Percentiles rank a stretch among this genome's conserved stretches.
These are phyloP conservation scores for Druceiella hillmani DNA, from an alignment of 2,888 invertebrate species.

Conservation along the genomic window DNA sequence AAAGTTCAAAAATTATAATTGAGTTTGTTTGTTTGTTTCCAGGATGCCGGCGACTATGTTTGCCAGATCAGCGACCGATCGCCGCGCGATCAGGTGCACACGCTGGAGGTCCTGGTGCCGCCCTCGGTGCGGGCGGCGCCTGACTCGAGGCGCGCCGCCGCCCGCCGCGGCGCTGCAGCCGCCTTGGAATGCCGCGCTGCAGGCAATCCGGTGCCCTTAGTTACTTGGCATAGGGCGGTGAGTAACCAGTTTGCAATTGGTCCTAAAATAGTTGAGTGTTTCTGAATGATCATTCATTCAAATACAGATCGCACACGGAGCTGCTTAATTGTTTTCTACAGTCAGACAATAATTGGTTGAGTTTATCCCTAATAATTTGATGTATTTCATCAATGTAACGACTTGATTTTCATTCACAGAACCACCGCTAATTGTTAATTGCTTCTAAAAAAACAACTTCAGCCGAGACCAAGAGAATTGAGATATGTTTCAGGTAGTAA, in stretches of 20 bases:
- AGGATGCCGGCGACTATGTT: slow-evolving; percentile 67
- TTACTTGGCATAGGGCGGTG: slow-evolving; percentile 65
- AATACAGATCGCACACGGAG: too few species aligned
- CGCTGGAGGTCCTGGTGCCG: slow-evolving; percentile 66
- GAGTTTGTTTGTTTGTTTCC: slow-evolving; percentile 25
- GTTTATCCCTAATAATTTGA: too few species aligned
- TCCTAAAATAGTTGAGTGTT: neutral
- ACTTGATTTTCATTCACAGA: too few species aligned
- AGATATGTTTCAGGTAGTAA: too few species aligned
- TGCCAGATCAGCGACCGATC: slow-evolving; percentile 68
- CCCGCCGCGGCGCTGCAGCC: slow-evolving; percentile 61
- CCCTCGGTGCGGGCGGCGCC: slow-evolving; percentile 64
- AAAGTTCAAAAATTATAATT: neutral
- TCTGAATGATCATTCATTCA: neutral
- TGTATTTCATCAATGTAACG: too few species aligned
- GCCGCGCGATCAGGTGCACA: slow-evolving; percentile 64
- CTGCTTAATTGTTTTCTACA: too few species aligned
- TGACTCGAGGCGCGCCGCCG: slow-evolving; percentile 59
- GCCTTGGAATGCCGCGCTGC: slow-evolving; percentile 65
- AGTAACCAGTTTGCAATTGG: slow-evolving; percentile 26
- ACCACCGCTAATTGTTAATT: too few species aligned
- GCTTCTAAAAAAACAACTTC: too few species aligned
- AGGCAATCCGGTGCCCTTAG: slow-evolving; percentile 66
- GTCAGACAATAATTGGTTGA: too few species aligned
- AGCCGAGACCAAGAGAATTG: too few species aligned